Evolutionary conservation across 2,797 vertebrate species (phyloP).

Genomic region (Pseudochromis fuscus): DNA sequence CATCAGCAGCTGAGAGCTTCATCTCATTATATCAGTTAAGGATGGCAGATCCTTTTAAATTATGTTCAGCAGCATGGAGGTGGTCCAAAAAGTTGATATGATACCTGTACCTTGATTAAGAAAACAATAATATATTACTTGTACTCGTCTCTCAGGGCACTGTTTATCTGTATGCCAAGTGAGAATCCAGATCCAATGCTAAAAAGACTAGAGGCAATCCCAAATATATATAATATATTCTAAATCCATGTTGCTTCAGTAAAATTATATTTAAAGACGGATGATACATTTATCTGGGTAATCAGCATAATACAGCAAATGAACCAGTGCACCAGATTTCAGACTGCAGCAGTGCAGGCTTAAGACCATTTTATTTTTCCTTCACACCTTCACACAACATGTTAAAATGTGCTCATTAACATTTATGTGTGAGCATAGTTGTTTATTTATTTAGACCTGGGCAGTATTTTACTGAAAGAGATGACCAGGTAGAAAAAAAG

Average conservation of each 20-base stretch:
- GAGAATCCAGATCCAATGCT: background rate
- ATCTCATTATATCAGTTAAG: background rate
- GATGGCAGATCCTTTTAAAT: background rate
- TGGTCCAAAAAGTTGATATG: constrained; percentile 1
- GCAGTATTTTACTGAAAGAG: constrained; percentile 24
- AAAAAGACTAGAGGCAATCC: background rate
- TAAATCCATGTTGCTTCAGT: background rate
- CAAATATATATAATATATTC: background rate
- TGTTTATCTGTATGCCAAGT: constrained; percentile 4
- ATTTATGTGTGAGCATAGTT: constrained; percentile 23
- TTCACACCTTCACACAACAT: background rate
- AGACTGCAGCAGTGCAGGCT: too few species aligned
- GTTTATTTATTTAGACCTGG: constrained; percentile 42
- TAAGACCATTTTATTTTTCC: constrained; percentile 3
- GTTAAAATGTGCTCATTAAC: constrained; percentile 19
- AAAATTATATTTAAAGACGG: constrained; percentile 1
- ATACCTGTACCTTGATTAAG: background rate
- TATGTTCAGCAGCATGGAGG: background rate
- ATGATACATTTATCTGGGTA: constrained; percentile 10
- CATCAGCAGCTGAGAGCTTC: background rate
- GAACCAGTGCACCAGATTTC: background rate
- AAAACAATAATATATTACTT: constrained; percentile 7
- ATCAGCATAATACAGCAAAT: constrained; percentile 11
- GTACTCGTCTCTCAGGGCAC: background rate
- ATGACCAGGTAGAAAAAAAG: constrained; percentile 16